Percentiles rank a stretch among this genome's conserved stretches.
Evolutionary conservation across 2,113 vertebrate genomes (phyloP).

Genomic region (Petaurus breviceps): DNA sequence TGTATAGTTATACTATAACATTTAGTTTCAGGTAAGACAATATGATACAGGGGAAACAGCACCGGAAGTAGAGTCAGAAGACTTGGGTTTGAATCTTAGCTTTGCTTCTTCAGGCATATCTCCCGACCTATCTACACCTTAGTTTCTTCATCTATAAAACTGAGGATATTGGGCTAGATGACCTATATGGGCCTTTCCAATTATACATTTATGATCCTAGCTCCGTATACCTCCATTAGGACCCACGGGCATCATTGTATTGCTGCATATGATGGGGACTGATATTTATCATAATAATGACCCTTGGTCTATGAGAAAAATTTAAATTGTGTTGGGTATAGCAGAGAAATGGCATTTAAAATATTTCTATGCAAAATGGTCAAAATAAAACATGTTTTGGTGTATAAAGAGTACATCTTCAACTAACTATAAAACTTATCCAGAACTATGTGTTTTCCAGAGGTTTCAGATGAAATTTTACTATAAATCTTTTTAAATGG

Average conservation of each 20-base stretch:
- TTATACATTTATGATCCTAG: not conserved
- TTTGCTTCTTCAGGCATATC: not conserved
- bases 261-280: not conserved
- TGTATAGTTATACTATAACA: conserved; percentile 18
- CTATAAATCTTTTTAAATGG: not conserved
- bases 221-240: not conserved
- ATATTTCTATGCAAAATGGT: not conserved
- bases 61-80: not conserved
- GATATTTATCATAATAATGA: not conserved
- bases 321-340: not conserved
- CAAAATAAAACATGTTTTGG: not conserved
- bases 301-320: not conserved
- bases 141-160: not conserved
- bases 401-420: not conserved
- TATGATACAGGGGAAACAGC: not conserved
- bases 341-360: not conserved
- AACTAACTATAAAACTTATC: not conserved
- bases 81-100: not conserved
- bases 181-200: not conserved
- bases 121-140: not conserved
- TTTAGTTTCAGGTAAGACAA: not conserved
- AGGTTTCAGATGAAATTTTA: not conserved
- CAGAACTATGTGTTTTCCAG: not conserved
- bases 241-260: not conserved
- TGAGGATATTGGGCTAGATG: not conserved